A percentile compares a stretch with the other conserved stretches of the same genome.
phyloP scores from a whole-genome alignment of 2,113 vertebrate species.

The Istiophorus platypterus region DNA sequence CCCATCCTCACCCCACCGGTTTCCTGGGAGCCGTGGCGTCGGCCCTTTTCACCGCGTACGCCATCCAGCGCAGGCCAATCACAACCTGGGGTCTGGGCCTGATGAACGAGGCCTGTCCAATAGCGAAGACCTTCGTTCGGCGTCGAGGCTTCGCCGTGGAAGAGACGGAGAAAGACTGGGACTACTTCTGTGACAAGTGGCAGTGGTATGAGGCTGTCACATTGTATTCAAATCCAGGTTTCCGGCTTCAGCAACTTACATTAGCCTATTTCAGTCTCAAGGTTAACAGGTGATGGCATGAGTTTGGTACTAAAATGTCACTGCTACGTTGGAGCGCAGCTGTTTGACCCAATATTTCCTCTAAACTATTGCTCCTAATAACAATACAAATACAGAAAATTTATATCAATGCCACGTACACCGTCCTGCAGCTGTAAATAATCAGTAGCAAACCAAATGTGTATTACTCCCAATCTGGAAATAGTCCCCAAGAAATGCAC shows the following conservation, averaged over 20 bases:
- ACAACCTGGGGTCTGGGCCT: slow-evolving; percentile 85
- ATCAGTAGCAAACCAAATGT: not conserved
- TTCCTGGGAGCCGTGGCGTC: slow-evolving; percentile 86
- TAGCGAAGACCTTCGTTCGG: slow-evolving; percentile 81
- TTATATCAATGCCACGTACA: too few species aligned
- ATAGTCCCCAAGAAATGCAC: not conserved
- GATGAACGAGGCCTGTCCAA: slow-evolving; percentile 84
- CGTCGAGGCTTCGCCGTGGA: slow-evolving; percentile 68
- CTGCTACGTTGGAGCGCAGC: not conserved
- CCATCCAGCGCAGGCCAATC: slow-evolving; percentile 83
- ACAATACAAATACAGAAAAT: not conserved
- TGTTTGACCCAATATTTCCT: slow-evolving; percentile 21
- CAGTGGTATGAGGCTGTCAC: slow-evolving; percentile 77
- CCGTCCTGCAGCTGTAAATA: too few species aligned
- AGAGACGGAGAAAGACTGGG: slow-evolving; percentile 85
- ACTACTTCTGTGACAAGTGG: slow-evolving; percentile 87
- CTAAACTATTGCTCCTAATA: not conserved
- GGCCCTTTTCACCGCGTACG: slow-evolving; percentile 85
- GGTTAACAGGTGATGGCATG: slow-evolving; percentile 12
- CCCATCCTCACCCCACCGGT: slow-evolving; percentile 89
- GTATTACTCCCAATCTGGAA: not conserved
- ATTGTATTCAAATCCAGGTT: slow-evolving; percentile 3
- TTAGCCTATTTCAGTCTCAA: slow-evolving; percentile 1
- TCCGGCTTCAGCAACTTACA: slow-evolving; percentile 8
- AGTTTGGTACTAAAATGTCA: slow-evolving; percentile 23